Conservation (phyloP, 2,797 vertebrate genomes). For the Parauchenoglanis punctatus region DNA sequence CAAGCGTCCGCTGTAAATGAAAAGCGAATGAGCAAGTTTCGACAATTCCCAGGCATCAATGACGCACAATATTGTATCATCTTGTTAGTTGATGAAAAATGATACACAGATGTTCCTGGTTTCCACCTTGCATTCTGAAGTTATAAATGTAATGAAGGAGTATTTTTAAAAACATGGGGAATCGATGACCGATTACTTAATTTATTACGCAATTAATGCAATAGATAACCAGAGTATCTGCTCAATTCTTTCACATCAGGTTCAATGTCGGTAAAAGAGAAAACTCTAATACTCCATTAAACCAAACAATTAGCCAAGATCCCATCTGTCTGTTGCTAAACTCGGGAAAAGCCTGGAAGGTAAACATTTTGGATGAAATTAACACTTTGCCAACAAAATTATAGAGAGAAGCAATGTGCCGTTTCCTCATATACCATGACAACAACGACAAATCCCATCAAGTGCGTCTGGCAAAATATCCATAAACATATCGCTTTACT, state of each 20-base stretch:
- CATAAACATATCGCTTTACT: not conserved
- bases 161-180: not conserved
- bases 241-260: not conserved
- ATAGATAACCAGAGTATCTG: not conserved
- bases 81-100: not conserved
- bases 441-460: not conserved
- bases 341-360: not conserved
- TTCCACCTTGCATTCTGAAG: not conserved
- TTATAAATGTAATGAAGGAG: not conserved
- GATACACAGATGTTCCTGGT: not conserved
- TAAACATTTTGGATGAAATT: not conserved
- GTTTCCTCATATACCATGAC: not conserved
- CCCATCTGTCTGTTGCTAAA: not conserved
- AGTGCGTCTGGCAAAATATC: not conserved
- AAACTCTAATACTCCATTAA: not conserved
- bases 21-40: not conserved
- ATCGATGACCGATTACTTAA: not conserved
- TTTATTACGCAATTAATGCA: not conserved
- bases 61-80: not conserved
- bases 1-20: not conserved
- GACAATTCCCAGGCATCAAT: not conserved
- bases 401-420: not conserved
- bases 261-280: not conserved
- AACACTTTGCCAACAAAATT: not conserved
- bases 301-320: not conserved